Evolutionary conservation across 35 echinoderm and acorn worm genomes (phyloP), one percentile per base, ranked within the genome.

Genomic region (Lytechinus pictus): DNA sequence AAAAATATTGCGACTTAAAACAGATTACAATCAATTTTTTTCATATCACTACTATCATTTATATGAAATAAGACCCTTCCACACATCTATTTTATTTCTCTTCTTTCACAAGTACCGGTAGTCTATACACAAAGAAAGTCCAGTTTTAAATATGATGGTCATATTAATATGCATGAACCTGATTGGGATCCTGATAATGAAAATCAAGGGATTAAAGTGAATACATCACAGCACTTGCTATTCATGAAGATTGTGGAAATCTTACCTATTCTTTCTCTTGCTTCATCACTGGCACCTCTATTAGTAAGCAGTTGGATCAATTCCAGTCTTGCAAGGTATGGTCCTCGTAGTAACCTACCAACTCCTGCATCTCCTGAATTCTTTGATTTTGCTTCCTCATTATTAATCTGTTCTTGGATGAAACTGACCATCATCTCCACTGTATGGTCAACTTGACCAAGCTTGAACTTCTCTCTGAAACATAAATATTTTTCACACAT

Each of bases 241-340:
- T 79, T 79, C 4, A 79, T 79, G 66, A 79, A 79, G 66, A 24
- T 7, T 7, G 8, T 79, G 6, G 66, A 7, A 6, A 7, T 5
- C 66, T 79, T 44, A 90, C 88, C 88, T 90, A 90, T 90, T 21
- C 88, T 90, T 10, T 90, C 88, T 9, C 88, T 90, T 54, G 88
- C 95, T 33, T 92, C 95, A 19, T 94, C 89, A 12, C 96, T 88
- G 54, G 92, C 96, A 57, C 86, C 93, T 60, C 95, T 95, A n/a
- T 96, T 96, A 27, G 93, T 95, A 27, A 97, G 91, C 21, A 94
- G 90, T 86, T 61, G 94, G 6, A 97, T 89, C 71, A 99, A 51
- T 92, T 99, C 97, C 44, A 99, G 58, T 19, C 94, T 93, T 4
- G 98, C 97, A 87, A 99, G 86, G 89, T 95, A 97, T 10, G 97